These are phyloP conservation scores for Phoeniculus purpureus DNA, from an alignment of 2,797 vertebrate species.

Conservation along the genomic window DNA sequence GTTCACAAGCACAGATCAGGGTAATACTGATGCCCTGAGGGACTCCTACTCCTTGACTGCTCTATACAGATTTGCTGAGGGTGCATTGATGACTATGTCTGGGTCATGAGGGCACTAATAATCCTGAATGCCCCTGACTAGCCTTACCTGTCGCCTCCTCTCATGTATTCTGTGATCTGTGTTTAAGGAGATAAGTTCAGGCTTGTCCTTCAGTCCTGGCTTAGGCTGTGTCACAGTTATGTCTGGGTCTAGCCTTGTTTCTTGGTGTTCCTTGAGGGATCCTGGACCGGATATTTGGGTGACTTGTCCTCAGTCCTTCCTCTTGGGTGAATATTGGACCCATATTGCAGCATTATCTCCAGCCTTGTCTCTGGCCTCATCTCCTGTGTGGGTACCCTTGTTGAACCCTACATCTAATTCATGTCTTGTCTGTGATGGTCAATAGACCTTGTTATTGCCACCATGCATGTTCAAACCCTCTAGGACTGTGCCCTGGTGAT, in stretches of 20 bases:
- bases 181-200: background rate
- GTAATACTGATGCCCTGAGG: too few species aligned
- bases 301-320: too few species aligned
- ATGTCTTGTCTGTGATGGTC: background rate
- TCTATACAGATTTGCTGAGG: too few species aligned
- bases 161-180: background rate
- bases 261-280: background rate
- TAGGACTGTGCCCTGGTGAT: background rate
- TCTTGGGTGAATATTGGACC: too few species aligned
- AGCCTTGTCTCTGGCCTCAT: too few species aligned
- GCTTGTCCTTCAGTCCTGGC: accelerated
- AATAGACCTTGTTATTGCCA: background rate
- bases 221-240: background rate
- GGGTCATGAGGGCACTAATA: background rate
- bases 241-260: background rate
- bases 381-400: too few species aligned
- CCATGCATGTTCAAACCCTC: accelerated
- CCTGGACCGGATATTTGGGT: too few species aligned
- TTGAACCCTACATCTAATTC: too few species aligned
- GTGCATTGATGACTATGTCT: background rate
- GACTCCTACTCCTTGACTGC: too few species aligned
- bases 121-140: background rate
- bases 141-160: background rate
- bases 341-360: too few species aligned
- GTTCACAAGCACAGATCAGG: too few species aligned